Evolutionary conservation across 2,888 invertebrate genomes (phyloP), one percentile per base, ranked within the genome.

Genomic region (Spodoptera picta): DNA sequence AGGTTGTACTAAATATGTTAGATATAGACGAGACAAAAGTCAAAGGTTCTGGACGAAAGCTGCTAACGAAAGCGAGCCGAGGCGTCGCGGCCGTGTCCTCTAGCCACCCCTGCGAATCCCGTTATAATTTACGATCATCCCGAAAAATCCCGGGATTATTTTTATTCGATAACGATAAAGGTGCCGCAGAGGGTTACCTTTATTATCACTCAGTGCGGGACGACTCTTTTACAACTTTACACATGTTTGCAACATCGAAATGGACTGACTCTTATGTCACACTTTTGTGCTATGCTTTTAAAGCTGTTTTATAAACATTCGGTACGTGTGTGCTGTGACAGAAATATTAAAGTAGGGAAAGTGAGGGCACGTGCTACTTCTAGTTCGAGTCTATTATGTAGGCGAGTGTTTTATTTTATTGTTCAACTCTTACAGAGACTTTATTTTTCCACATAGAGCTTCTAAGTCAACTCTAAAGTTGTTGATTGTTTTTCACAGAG

Each of bases 91-190:
- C 79, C 77, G 80, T 81, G 81, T 82, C 81, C 80, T 83, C 79
- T 77, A 79, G 81, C 81, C 87, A 76, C 88, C 90, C 90, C 86
- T 77, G 84, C 82, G 89, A 87, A 90, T 87, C 90, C 91, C 86
- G 90, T 88, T 92, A 92, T 94, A 93, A 94, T 94, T 94, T 94
- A 94, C 93, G 94, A 93, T 92, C 92, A 93, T 92, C 93, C 93
- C 89, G 79, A 92, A 92, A 92, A 93, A 92, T 92, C 92, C 91
- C 82, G 77, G 92, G 93, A 93, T 94, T 94, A 94, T 93, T 94
- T 94, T 94, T 94, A 94, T 94, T 93, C 90, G 93, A 94, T 94
- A 94, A 93, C 93, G 93, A 94, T 94, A 93, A 93, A 94, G 93
- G 93, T 92, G 85, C 89, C 89, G 88, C 88, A 77, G 91, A 91